These are phyloP conservation scores for Pteropus rufus DNA, from an alignment of 2,797 vertebrate genomes.

Conservation along the genomic window DNA sequence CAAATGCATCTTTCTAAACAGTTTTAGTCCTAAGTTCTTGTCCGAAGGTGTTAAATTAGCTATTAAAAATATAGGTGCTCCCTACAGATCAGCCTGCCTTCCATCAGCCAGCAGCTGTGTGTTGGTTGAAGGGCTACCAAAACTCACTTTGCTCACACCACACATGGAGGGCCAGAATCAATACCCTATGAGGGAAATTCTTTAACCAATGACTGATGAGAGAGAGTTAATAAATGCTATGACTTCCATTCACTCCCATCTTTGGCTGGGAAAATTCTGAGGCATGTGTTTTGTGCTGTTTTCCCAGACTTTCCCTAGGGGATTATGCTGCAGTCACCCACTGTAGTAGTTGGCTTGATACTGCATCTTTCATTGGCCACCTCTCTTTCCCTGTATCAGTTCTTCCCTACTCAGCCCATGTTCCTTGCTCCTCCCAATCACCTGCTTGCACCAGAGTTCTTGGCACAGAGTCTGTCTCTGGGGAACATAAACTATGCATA, in stretches of 20 bases:
- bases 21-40: not conserved
- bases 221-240: not conserved
- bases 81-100: not conserved
- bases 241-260: not conserved
- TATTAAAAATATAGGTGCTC: not conserved
- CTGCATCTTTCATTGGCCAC: not conserved
- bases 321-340: not conserved
- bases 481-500: not conserved
- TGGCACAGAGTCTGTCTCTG: not conserved
- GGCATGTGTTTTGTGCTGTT: not conserved
- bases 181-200: not conserved
- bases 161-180: not conserved
- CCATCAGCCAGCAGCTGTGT: not conserved
- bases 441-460: not conserved
- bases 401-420: not conserved
- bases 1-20: not conserved
- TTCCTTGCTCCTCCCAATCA: not conserved
- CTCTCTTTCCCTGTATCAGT: not conserved
- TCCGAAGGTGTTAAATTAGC: not conserved
- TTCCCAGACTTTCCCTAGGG: not conserved
- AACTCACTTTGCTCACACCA: not conserved
- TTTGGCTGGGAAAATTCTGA: not conserved
- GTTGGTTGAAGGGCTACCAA: not conserved
- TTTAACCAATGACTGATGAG: not conserved
- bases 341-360: not conserved